Conservation (phyloP, 2,797 vertebrate genomes). For the Ambastaia sidthimunki region DNA sequence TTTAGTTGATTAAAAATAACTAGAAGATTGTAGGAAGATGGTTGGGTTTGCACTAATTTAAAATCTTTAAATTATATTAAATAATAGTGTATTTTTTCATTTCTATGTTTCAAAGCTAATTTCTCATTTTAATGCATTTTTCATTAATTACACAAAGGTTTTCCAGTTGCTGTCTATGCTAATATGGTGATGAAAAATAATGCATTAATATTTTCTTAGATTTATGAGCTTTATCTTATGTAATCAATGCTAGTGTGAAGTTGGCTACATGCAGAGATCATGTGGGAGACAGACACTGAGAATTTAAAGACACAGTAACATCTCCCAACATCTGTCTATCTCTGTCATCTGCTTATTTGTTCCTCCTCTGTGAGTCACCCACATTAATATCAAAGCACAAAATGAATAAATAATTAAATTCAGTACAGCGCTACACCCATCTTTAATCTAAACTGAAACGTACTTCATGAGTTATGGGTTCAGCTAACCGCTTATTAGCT, state of each 20-base stretch:
- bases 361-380: neutral
- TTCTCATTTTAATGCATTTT: no score
- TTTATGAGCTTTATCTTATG: no score
- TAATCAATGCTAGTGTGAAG: neutral
- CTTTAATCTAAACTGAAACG: constrained; percentile 10
- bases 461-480: constrained; percentile 15
- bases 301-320: neutral
- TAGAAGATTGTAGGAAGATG: neutral
- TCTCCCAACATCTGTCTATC: neutral
- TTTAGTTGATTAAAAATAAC: constrained; percentile 22
- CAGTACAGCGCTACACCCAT: neutral
- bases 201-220: neutral
- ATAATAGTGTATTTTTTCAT: no score
- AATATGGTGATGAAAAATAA: constrained; percentile 40
- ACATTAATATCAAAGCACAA: constrained; percentile 5
- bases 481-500: constrained; percentile 21
- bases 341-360: neutral
- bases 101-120: no score
- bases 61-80: no score
- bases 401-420: neutral
- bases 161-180: constrained; percentile 25
- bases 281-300: neutral
- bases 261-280: neutral
- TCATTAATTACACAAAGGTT: neutral
- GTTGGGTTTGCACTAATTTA: no score